Evolutionary conservation across 2,797 vertebrate species (phyloP).

Genomic region (Paramormyrops hopkinsi): DNA sequence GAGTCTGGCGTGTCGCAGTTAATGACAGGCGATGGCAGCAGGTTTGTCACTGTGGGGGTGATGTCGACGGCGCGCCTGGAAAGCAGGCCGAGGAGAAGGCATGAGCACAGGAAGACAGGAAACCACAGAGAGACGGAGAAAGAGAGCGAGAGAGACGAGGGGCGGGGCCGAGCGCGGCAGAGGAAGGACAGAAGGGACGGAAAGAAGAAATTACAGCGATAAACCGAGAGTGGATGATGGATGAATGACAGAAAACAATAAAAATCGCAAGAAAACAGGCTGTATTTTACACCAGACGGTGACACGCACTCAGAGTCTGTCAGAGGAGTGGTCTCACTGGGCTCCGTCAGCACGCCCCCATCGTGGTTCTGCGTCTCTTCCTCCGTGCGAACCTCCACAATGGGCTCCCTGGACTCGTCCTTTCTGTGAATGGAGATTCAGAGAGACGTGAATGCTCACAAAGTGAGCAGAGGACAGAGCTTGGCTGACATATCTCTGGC

Average conservation of each 20-base stretch:
- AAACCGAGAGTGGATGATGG: not conserved
- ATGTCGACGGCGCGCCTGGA: slow-evolving; percentile 69
- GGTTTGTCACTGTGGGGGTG: slow-evolving; percentile 83
- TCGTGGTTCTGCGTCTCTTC: slow-evolving; percentile 95
- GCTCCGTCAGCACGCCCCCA: slow-evolving; percentile 83
- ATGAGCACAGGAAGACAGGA: not conserved
- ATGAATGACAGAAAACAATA: not conserved
- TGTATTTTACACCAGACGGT: not conserved
- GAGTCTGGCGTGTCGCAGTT: slow-evolving; percentile 96
- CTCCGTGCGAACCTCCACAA: slow-evolving; percentile 90
- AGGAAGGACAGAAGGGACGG: not conserved
- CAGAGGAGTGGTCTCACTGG: slow-evolving; percentile 93
- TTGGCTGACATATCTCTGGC: not conserved
- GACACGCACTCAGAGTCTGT: slow-evolving; percentile 90
- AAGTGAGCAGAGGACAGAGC: not conserved
- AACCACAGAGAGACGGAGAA: slow-evolving; percentile 60
- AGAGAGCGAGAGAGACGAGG: slow-evolving; percentile 29
- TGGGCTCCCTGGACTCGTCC: slow-evolving; percentile 95
- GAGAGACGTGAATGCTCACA: not conserved
- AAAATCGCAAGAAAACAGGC: not conserved
- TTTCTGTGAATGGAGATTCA: slow-evolving; percentile 65
- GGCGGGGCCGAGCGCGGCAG: not conserved
- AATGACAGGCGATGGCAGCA: slow-evolving; percentile 91
- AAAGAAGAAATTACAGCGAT: not conserved
- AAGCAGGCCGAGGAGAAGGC: not conserved